phyloP scores from a whole-genome alignment of 2,797 vertebrate species.

The Gambusia yucatana region DNA sequence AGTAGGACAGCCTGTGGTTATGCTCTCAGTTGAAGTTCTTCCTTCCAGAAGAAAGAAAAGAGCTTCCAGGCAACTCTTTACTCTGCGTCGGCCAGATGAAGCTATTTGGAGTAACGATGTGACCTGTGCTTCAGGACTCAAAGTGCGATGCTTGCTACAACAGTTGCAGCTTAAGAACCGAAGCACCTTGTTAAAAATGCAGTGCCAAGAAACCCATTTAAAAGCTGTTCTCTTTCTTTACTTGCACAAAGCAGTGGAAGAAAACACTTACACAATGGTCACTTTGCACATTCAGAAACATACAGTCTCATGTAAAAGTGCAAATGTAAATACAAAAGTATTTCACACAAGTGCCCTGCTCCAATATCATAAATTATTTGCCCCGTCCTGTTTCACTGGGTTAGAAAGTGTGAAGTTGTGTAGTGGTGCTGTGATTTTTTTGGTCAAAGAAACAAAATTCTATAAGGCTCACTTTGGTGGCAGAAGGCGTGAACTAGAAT shows the following conservation, averaged over 20 bases:
- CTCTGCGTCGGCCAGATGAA: constrained; percentile 51
- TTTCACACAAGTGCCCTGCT: constrained; percentile 42
- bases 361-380: constrained; percentile 52
- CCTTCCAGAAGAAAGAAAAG: constrained; percentile 32
- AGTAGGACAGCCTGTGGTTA: constrained; percentile 38
- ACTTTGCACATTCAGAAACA: constrained; percentile 30
- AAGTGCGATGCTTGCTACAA: constrained; percentile 45
- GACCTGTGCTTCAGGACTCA: constrained; percentile 55
- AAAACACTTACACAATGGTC: constrained; percentile 40
- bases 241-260: constrained; percentile 30
- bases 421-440: background rate
- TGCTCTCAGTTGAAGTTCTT: constrained; percentile 36
- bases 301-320: constrained; percentile 16
- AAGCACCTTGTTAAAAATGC: constrained; percentile 68
- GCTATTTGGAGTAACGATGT: constrained; percentile 41
- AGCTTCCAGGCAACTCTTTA: constrained; percentile 34
- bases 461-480: background rate
- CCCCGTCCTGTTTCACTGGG: constrained; percentile 31
- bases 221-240: constrained; percentile 54
- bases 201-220: constrained; percentile 61
- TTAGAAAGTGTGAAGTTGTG: constrained; percentile 44
- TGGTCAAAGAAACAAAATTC: background rate
- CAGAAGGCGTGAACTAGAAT: background rate
- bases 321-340: constrained; percentile 37
- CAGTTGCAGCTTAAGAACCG: constrained; percentile 46